Percentiles rank a stretch among this genome's conserved stretches.
Evolutionary conservation across 2,797 vertebrate genomes (phyloP).

Genomic region (Melanotaenia trifasciata): DNA sequence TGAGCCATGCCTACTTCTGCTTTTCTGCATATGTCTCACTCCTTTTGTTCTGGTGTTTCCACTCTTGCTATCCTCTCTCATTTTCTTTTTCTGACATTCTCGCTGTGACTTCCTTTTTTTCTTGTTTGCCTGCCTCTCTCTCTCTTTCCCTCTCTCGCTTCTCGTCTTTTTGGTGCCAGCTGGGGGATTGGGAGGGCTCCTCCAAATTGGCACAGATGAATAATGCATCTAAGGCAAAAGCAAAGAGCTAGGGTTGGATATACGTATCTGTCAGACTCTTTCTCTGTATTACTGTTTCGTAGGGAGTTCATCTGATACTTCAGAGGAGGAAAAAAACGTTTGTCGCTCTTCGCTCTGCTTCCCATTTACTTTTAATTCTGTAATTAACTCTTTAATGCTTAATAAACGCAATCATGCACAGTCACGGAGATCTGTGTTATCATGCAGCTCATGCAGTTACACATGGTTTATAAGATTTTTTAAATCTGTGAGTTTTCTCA

Average conservation of each 20-base stretch:
- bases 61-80: slow-evolving; percentile 33
- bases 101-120: slow-evolving; percentile 53
- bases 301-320: slow-evolving; percentile 65
- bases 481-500: slow-evolving; percentile 36
- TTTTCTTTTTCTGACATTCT: slow-evolving; percentile 56
- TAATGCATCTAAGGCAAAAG: slow-evolving; percentile 82
- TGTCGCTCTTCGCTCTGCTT: slow-evolving; percentile 40
- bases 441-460: slow-evolving; percentile 18
- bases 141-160: slow-evolving; percentile 35
- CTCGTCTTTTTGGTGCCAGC: slow-evolving; percentile 68
- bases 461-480: slow-evolving; percentile 19
- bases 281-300: slow-evolving; percentile 69
- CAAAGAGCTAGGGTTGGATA: slow-evolving; percentile 71
- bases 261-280: slow-evolving; percentile 76
- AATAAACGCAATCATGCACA: slow-evolving; percentile 16
- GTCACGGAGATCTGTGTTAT: slow-evolving; percentile 21
- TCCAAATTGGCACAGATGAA: slow-evolving; percentile 84
- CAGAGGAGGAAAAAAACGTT: slow-evolving; percentile 48
- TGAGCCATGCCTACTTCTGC: slow-evolving; percentile 38
- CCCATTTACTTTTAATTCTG: slow-evolving; percentile 44
- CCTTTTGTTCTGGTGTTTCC: slow-evolving; percentile 65
- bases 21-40: slow-evolving; percentile 61
- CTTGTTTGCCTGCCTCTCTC: slow-evolving; percentile 22
- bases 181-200: slow-evolving; percentile 76
- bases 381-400: slow-evolving; percentile 50